phyloP scores from a whole-genome alignment of 2,888 invertebrate species.

The Pteria penguin region DNA sequence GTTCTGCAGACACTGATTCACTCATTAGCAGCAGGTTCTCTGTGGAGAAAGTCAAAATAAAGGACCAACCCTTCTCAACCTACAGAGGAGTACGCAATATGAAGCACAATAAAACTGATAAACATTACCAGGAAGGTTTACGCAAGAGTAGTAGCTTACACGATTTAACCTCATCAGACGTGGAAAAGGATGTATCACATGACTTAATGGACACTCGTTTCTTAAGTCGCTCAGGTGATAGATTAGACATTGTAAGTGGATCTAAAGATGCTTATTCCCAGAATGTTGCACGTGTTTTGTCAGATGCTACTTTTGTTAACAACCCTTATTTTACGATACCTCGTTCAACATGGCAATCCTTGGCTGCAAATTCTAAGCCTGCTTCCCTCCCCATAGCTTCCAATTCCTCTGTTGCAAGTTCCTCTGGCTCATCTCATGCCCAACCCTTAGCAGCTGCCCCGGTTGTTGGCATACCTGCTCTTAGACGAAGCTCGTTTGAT shows the following conservation, averaged over 20 bases:
- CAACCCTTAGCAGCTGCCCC: conserved; percentile 5
- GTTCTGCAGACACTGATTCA: conserved; percentile 32
- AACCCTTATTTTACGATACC: conserved; percentile 65
- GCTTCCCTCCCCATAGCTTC: conserved; percentile 46
- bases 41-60: conserved; percentile 61
- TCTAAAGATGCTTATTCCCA: conserved; percentile 18
- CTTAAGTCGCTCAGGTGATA: conserved; percentile 73
- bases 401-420: conserved; percentile 43
- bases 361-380: conserved; percentile 34
- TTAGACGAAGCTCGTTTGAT: conserved; percentile 60
- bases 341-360: conserved; percentile 54
- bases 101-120: conserved; percentile 75
- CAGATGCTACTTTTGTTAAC: conserved; percentile 52
- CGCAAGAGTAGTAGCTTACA: conserved; percentile 77
- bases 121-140: conserved; percentile 73
- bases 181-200: conserved; percentile 46
- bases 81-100: conserved; percentile 77
- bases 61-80: conserved; percentile 65
- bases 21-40: conserved; percentile 52
- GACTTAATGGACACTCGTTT: conserved; percentile 63
- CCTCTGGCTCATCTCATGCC: conserved; percentile 40
- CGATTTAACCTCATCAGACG: conserved; percentile 67
- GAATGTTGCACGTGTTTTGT: conserved; percentile 45
- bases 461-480: conserved; percentile 33
- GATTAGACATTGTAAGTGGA: conserved; percentile 54